phyloP scores from a whole-genome alignment of 2,113 vertebrate species.

The Hippoglossus stenolepis region DNA sequence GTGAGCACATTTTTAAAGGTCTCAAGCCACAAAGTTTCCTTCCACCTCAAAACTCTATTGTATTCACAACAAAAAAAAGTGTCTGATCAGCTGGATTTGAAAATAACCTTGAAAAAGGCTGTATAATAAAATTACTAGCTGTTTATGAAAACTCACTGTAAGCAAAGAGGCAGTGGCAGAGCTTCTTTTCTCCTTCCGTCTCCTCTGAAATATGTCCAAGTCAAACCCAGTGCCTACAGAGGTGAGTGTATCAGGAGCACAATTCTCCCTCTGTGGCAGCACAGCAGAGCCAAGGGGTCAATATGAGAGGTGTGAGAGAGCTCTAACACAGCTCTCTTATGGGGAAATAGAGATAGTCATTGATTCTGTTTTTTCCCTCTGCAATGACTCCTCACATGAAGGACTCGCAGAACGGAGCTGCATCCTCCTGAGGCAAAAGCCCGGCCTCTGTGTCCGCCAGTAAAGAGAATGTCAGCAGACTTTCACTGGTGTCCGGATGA shows the following conservation, averaged over 20 bases:
- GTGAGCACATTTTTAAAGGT: no score
- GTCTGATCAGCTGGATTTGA: not conserved
- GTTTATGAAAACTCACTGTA: not conserved
- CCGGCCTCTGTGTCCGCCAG: not conserved
- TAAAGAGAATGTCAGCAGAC: conserved; percentile 31
- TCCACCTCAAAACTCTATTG: no score
- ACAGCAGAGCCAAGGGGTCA: not conserved
- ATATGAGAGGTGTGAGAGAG: conserved; percentile 1
- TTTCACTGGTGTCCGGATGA: conserved; percentile 21
- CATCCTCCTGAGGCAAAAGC: not conserved
- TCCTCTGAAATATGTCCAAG: conserved; percentile 16
- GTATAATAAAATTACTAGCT: not conserved
- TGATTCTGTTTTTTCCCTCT: not conserved
- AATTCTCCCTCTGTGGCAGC: conserved; percentile 12
- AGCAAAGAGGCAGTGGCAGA: not conserved
- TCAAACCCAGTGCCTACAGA: conserved; percentile 8
- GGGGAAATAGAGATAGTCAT: not conserved
- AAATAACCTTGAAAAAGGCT: conserved; percentile 3
- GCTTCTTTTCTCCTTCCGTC: not conserved
- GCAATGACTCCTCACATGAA: conserved; percentile 23
- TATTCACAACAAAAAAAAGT: not conserved
- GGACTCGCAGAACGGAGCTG: conserved; percentile 12
- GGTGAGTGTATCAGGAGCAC: conserved; percentile 14
- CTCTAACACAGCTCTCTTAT: not conserved
- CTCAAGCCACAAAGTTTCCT: no score